Percentiles rank a stretch among this genome's conserved stretches.
Evolutionary conservation across 2,113 vertebrate genomes (phyloP).

Genomic region (Carassius auratus): DNA sequence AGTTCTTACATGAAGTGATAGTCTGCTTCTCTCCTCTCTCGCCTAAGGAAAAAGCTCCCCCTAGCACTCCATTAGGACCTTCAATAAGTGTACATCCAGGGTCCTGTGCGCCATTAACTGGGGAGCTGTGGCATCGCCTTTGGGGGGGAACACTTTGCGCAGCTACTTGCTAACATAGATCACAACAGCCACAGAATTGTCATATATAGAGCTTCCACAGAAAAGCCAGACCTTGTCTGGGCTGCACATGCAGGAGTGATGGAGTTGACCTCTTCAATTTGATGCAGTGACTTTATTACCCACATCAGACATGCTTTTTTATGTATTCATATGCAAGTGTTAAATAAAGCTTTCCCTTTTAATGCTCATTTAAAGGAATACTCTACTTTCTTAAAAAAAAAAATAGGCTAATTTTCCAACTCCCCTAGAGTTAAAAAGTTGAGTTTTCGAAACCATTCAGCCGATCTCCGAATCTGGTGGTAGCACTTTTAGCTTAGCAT

Average conservation of each 20-base stretch:
- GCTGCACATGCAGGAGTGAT: background rate
- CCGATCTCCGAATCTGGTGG: too few species aligned
- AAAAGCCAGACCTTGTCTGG: background rate
- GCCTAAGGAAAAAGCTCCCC: slow-evolving; percentile 83
- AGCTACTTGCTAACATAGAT: slow-evolving; percentile 50
- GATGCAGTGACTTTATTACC: background rate
- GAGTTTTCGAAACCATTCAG: too few species aligned
- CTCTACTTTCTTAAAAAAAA: too few species aligned
- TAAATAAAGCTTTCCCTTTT: background rate
- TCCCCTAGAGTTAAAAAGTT: too few species aligned
- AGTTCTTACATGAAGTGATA: slow-evolving; percentile 87
- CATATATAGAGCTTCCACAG: background rate
- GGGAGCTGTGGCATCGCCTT: slow-evolving; percentile 78
- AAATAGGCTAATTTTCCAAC: too few species aligned
- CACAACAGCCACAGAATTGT: slow-evolving; percentile 14
- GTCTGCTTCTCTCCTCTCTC: slow-evolving; percentile 82
- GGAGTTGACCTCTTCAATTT: background rate
- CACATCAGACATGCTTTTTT: background rate
- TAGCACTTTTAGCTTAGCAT: too few species aligned
- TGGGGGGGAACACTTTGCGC: slow-evolving; percentile 62
- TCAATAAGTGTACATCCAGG: slow-evolving; percentile 81
- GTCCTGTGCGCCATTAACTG: slow-evolving; percentile 75
- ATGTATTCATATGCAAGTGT: background rate
- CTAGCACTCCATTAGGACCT: slow-evolving; percentile 83
- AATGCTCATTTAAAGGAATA: background rate